Base-by-base conservation (phyloP, 2,797 vertebrate species). In the Dryobates pubescens region DNA sequence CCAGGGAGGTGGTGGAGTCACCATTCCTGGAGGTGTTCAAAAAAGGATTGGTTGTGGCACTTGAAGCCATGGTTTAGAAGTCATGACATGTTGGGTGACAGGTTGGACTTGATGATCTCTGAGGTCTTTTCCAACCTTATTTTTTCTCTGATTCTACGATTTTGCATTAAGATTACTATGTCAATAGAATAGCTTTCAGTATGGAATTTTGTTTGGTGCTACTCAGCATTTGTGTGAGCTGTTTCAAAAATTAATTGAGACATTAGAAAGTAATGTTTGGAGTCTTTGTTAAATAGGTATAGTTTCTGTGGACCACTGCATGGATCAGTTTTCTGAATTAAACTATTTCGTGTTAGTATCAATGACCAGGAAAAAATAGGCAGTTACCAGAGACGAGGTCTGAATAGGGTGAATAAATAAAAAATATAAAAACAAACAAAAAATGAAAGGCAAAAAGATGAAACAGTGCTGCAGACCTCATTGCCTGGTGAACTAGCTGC, bases 391-490 rank as follows among this genome's bases (percentile, higher is more conserved):
- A 74, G 75, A 75, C 26, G 71, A 65, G 80, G 45, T 56, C 69
- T 89, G 73, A 38, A 59, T 77, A 75, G 69, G 65, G 69, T 76
- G 80, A 6, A 1, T 4, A 32, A 30, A 30, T 43, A 38, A 63
- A 36, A 23, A 12, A 23, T 53, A 69, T 43, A 56, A 13, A 22
- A 49, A 62, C n/a, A 47, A 20, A 41, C n/a, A 47, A 36, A 16
- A 17, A 62, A 32, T 14, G 32, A 59, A 22, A 14, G 2, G 3
- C 11, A 43, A 61, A 59, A 79, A 86, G 82, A 92, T 85, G 92
- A 93, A 95, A 69, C 19, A 88, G 59, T 89, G 89, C 88, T 91
- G 82, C 49, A 92, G 64, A 92, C 73, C 93, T 94, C 85, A 91
- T 91, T 95, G 87, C 63, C 70, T 75, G 38, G 53, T 57, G 77